These are phyloP conservation scores for Plusia festucae DNA, from an alignment of 2,888 invertebrate genomes.

Conservation along the genomic window DNA sequence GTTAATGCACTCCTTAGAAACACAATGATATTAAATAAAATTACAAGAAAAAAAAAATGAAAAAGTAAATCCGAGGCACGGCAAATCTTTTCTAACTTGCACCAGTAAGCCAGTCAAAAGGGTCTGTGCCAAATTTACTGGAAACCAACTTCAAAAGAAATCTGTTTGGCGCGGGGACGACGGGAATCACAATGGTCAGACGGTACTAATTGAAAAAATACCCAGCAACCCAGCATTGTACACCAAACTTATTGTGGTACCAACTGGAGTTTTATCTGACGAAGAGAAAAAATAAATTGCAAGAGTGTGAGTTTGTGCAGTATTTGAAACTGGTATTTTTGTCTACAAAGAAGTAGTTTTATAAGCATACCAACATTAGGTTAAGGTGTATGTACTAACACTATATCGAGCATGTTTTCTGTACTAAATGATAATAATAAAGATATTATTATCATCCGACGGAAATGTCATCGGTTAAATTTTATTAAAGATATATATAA, in stretches of 20 bases:
- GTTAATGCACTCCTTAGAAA: too few relatives aligned
- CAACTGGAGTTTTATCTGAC: constrained; percentile 9
- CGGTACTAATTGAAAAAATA: constrained; percentile 47
- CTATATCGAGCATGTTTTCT: too few relatives aligned
- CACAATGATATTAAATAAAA: too few relatives aligned
- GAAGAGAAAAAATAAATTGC: constrained; percentile 22
- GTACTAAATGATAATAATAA: too few relatives aligned
- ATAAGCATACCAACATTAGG: too few relatives aligned
- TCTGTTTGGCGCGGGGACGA: constrained; percentile 61
- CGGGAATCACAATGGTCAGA: constrained; percentile 58
- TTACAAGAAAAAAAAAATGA: too few relatives aligned
- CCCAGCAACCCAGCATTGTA: constrained; percentile 30
- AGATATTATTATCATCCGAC: too few relatives aligned
- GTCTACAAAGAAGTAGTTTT: neutral
- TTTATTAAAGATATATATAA: too few relatives aligned
- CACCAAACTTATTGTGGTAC: constrained; percentile 29
- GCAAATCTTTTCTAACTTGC: constrained; percentile 25
- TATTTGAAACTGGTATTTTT: neutral
- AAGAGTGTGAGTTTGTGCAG: constrained; percentile 1
- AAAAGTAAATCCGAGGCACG: too few relatives aligned
- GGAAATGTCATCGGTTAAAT: too few relatives aligned
- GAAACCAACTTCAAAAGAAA: constrained; percentile 72
- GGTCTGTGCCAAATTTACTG: constrained; percentile 70
- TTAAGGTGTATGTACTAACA: too few relatives aligned
- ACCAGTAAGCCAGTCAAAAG: constrained; percentile 31